Evolutionary conservation across 2,797 vertebrate genomes (phyloP), one percentile per base, ranked within the genome.

Genomic region (Muraenolepis orangiensis): DNA sequence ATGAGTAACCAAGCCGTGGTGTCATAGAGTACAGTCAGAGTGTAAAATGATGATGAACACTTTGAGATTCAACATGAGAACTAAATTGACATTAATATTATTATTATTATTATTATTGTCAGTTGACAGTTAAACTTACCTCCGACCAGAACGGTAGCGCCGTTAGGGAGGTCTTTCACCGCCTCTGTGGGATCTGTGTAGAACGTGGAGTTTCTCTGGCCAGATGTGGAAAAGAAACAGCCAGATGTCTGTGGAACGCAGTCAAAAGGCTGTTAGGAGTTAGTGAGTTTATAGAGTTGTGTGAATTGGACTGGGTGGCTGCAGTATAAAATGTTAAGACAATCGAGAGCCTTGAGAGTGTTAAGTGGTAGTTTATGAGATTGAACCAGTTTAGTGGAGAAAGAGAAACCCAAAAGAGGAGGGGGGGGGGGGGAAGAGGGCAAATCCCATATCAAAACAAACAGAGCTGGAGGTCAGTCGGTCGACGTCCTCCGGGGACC

Each of bases 111-210:
- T 57, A 7, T 23, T 57, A 57, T 23, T 57, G 57, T 26, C 57
- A 10, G n/a, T 13, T 23, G 13, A 64, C 57, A 26, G n/a, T 26
- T n/a, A 14, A 36, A 42, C 89, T 95, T 91, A 99, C 98, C 98
- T 91, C 97, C 98, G 78, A 99, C 96, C 73, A 99, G 94, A 75
- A 99, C 3, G 0, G 95, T 98, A 0, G 96, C 88, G 36, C 96
- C 96, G 83, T 93, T 86, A 0, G 95, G 95, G 81, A 99, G 96
- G 81, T 99, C 97, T 91, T 95, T 96, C 11, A 99, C 94, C 12
- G 96, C 97, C 38, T 97, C 96, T 26, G 93, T 84, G 0, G 97
- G 91, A 82, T 97, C 93, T 0, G 90, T 90, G 84, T 95, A 98
- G 90, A 99, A 98, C 74, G 89, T 87, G 23, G 95, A 95, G 34